Evolutionary conservation across 2,888 invertebrate species (phyloP), one percentile per base, ranked within the genome.

Genomic region (Scaptomyza flava): DNA sequence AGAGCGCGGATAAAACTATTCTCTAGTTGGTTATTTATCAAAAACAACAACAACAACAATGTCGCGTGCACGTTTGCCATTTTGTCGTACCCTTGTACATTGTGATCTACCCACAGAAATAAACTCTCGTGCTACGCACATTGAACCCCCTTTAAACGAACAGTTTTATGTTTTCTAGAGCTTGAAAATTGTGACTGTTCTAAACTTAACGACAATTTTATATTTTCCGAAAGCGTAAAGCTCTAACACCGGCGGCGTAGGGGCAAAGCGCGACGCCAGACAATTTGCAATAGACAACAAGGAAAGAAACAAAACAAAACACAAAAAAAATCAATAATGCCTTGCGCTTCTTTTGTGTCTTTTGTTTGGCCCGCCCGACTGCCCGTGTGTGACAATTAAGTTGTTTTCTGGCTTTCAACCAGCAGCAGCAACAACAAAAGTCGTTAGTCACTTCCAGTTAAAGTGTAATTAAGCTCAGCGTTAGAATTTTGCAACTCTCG

Each of bases 371-470:
- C 47, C 48, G 43, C n/a, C 61, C 51, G 84, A 68, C 81, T 72
- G 72, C 67, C 57, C 53, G 81, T 70, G 79, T 72, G 72, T 65
- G 87, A 82, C 88, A 83, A 84, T 83, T 83, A 83, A 87, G 87
- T 72, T 72, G 68, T 69, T 71, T 67, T 75, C 64, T 74, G 68
- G 61, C 65, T 43, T 41, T 41, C 41, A 9, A 41, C 9, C 41
- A 41, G 45, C 58, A 65, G 60, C 52, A 64, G 30, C 63, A 61
- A 56, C 54, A 59, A 53, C 57, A 73, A 71, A 73, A 84, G 87
- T 85, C 82, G 74, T 83, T 84, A 85, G 82, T 79, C 82, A 83
- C 82, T 83, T 87, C 85, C 85, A 83, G 82, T 77, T 83, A 85
- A 87, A 81, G 79, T 69, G 70, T 81, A 84, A 87, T 87, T 84